Evolutionary conservation across 2,113 vertebrate species (phyloP), one percentile per base, ranked within the genome.

Genomic region (Fregetta grallaria): DNA sequence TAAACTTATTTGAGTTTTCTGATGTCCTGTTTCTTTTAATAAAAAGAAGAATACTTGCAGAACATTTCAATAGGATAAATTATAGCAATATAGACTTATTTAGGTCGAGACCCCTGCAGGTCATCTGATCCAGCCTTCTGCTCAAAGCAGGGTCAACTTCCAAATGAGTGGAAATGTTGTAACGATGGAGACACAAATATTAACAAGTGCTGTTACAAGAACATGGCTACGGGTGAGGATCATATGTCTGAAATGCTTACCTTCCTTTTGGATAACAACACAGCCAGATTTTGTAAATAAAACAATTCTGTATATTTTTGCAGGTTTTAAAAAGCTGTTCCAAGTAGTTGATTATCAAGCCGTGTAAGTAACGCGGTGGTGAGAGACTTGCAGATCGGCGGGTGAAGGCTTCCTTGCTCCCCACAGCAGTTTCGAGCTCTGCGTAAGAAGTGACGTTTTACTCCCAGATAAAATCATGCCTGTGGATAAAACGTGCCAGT

Each of bases 341-440:
- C n/a, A 11, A 52, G 16, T 7, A 21, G 45, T 61, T 23, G 26
- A 9, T 49, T 27, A 13, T 52, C 30, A 53, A 47, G 44, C 44
- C 0, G 0, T 6, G 6, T n/a, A 16, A 44, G 34, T 58, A 40
- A 45, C 4, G 2, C 0, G 5, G 36, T 49, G 45, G 11, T 38
- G 65, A 32, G 55, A 85, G 44, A 25, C 44, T 38, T 4, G 0
- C 29, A 15, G 34, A 2, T 25, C 0, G 9, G 58, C 27, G 16
- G 30, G 22, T 29, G 16, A 32, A 49, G 67, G 19, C 40, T 47
- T 21, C 16, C 17, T 63, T 30, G 26, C 52, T 55, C 19, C 11
- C 0, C 0, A n/a, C 36, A 70, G 20, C 4, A 4, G 38, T n/a
- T 36, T 29, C n/a, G 34, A 29, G 16, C 45, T 67, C 65, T 34